Evolutionary conservation across 2,888 invertebrate species (phyloP).

Genomic region (Epiblema foenella): DNA sequence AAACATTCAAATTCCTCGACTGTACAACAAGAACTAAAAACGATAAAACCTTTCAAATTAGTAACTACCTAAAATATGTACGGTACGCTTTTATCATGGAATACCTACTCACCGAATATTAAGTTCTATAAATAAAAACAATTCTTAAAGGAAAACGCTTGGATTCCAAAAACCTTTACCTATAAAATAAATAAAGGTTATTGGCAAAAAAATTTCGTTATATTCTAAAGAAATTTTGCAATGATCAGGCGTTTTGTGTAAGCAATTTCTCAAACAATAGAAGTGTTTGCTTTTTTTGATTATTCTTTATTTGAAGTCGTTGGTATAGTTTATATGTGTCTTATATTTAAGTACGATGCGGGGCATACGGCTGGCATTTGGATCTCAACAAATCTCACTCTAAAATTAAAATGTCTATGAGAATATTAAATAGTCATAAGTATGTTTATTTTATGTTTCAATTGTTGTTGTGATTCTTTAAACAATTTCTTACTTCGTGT

Average conservation of each 20-base stretch:
- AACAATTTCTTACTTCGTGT: too few species aligned
- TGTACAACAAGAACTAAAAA: too few species aligned
- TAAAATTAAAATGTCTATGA: too few species aligned
- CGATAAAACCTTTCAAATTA: background rate
- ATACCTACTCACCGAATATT: background rate
- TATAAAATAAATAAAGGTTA: background rate
- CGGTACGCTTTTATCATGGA: background rate
- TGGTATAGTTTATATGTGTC: constrained; percentile 4
- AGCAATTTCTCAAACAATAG: background rate
- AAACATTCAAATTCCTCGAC: too few species aligned
- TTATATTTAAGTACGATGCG: constrained; percentile 11
- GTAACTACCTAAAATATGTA: background rate
- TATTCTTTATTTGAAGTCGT: constrained; percentile 22
- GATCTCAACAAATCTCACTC: too few species aligned
- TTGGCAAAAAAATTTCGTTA: background rate
- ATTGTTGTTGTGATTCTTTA: too few species aligned
- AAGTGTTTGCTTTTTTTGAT: background rate
- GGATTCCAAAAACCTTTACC: background rate
- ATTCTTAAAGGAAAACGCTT: background rate
- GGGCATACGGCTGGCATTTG: constrained; percentile 2
- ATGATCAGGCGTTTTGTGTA: background rate
- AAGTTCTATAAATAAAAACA: background rate
- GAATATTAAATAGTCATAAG: too few species aligned
- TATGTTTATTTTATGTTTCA: too few species aligned
- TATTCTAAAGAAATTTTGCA: constrained; percentile 1